These are phyloP conservation scores for Sminthopsis crassicaudata DNA, from an alignment of 2,113 vertebrate genomes.

Conservation along the genomic window DNA sequence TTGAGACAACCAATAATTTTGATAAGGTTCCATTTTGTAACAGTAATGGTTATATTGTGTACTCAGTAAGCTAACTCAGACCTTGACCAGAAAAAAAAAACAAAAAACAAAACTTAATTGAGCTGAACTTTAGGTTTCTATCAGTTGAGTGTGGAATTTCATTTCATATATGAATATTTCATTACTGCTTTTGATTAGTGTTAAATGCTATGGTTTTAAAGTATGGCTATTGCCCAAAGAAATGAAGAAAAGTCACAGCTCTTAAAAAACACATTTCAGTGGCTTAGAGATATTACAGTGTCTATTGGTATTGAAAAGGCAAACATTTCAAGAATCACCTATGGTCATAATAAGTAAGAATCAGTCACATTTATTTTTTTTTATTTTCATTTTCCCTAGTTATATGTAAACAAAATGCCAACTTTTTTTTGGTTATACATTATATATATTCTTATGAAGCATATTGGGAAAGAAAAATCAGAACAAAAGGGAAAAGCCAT, in stretches of 20 bases:
- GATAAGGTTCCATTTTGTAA: background rate
- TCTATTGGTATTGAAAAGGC: background rate
- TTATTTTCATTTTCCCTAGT: too few relatives aligned
- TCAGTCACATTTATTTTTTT: background rate
- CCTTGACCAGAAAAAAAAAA: background rate
- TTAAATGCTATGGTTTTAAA: background rate
- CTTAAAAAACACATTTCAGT: background rate
- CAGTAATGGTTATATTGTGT: background rate
- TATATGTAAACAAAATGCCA: too few relatives aligned
- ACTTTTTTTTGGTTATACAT: too few relatives aligned
- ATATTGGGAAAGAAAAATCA: too few relatives aligned
- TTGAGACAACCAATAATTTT: background rate
- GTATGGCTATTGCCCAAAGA: background rate
- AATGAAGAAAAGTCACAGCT: background rate
- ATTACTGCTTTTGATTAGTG: background rate
- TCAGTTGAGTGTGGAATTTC: background rate
- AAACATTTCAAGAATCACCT: background rate
- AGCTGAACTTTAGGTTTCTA: background rate
- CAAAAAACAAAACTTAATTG: background rate
- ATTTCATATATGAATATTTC: background rate
- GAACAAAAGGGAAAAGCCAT: too few relatives aligned
- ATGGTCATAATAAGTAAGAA: background rate
- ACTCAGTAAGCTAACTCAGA: background rate
- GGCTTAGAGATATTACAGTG: background rate
- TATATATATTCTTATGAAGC: too few relatives aligned